Conservation (phyloP, 2,797 vertebrate species). For the Coilia nasus region DNA sequence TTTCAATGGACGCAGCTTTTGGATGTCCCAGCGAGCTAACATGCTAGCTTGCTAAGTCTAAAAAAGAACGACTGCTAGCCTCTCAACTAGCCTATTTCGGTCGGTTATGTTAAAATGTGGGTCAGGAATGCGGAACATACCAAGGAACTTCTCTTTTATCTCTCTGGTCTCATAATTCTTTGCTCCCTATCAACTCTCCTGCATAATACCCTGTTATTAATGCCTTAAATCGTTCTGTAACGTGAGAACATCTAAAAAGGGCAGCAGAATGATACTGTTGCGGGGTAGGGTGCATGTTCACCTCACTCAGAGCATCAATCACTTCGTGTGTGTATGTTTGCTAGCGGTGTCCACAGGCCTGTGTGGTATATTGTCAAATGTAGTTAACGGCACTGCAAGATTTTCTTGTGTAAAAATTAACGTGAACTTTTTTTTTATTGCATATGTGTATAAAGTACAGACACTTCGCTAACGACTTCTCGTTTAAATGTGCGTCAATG, state of each 20-base stretch:
- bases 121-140: constrained; percentile 44
- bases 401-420: not conserved
- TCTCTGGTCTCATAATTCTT: not conserved
- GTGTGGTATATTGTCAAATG: not conserved
- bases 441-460: not conserved
- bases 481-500: not conserved
- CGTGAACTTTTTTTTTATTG: constrained; percentile 13
- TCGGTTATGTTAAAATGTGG: constrained; percentile 46
- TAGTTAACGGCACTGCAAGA: not conserved
- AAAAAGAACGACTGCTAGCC: constrained; percentile 36
- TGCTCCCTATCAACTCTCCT: not conserved
- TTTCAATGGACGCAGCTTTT: constrained; percentile 35
- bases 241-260: constrained; percentile 20
- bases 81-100: constrained; percentile 25
- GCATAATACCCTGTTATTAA: constrained; percentile 1
- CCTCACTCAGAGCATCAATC: constrained; percentile 18
- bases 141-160: not conserved
- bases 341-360: not conserved
- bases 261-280: constrained; percentile 25
- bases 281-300: constrained; percentile 23
- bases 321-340: not conserved
- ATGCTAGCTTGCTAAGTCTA: constrained; percentile 41
- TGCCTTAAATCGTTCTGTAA: constrained; percentile 16
- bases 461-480: not conserved
- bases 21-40: constrained; percentile 35